phyloP scores from a whole-genome alignment of 2,113 vertebrate genomes.

The Cryptomyrus ogoouensis region DNA sequence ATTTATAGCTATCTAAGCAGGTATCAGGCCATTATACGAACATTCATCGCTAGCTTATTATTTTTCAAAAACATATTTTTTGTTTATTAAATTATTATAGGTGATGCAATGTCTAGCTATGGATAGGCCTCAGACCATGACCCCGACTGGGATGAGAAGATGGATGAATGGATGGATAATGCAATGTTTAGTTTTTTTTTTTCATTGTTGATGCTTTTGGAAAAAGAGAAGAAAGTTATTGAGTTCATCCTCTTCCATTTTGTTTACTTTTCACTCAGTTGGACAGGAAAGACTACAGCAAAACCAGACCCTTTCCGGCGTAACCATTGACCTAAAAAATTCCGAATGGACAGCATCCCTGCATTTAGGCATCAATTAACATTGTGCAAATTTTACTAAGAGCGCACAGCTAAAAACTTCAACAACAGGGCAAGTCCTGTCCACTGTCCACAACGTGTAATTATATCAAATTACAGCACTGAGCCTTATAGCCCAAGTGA shows the following conservation, averaged over 20 bases:
- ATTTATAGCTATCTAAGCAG: not conserved
- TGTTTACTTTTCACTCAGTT: not conserved
- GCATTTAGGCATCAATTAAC: not conserved
- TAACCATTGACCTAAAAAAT: not conserved
- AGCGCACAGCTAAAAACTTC: not conserved
- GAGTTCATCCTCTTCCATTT: not conserved
- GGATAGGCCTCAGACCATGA: not conserved
- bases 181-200: not conserved
- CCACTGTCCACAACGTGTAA: not conserved
- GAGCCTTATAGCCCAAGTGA: not conserved
- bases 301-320: not conserved
- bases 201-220: not conserved
- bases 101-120: not conserved
- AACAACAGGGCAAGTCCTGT: not conserved
- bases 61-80: not conserved
- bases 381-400: not conserved
- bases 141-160: not conserved
- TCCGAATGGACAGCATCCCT: not conserved
- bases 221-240: not conserved
- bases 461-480: not conserved
- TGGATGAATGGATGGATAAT: not conserved
- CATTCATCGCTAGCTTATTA: not conserved
- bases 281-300: not conserved
- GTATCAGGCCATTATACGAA: not conserved
- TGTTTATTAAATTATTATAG: not conserved